These are phyloP conservation scores for Phrynocephalus versicolor DNA, from an alignment of 2,113 vertebrate species.

Conservation along the genomic window DNA sequence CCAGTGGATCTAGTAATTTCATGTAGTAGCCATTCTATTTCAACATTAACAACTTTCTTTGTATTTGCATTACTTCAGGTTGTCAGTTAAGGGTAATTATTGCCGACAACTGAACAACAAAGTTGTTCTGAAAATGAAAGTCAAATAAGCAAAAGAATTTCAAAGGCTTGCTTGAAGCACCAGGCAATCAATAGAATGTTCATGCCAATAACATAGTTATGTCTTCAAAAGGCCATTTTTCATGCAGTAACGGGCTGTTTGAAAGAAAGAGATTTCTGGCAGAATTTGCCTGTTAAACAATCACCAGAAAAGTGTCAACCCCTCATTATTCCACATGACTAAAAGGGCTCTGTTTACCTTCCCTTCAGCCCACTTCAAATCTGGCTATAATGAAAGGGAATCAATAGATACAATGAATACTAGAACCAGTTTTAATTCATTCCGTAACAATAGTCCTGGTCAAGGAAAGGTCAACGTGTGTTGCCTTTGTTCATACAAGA, in stretches of 20 bases:
- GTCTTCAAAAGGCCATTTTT: not conserved
- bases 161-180: not conserved
- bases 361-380: not conserved
- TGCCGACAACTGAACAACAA: not conserved
- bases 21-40: not conserved
- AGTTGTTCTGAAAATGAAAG: not conserved
- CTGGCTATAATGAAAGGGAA: not conserved
- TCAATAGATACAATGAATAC: not conserved
- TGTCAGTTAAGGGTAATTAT: not conserved
- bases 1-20: not conserved
- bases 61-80: not conserved
- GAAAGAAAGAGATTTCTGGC: not conserved
- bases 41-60: not conserved
- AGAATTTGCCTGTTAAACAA: not conserved
- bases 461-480: not conserved
- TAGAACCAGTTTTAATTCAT: not conserved
- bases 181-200: not conserved
- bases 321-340: slow-evolving; percentile 1
- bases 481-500: not conserved
- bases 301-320: not conserved
- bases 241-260: not conserved
- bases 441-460: not conserved
- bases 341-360: not conserved
- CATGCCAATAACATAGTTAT: not conserved
- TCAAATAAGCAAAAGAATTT: not conserved